These are phyloP conservation scores for Odontamblyopus lacepedii DNA, from an alignment of 2,797 vertebrate genomes.

Conservation along the genomic window DNA sequence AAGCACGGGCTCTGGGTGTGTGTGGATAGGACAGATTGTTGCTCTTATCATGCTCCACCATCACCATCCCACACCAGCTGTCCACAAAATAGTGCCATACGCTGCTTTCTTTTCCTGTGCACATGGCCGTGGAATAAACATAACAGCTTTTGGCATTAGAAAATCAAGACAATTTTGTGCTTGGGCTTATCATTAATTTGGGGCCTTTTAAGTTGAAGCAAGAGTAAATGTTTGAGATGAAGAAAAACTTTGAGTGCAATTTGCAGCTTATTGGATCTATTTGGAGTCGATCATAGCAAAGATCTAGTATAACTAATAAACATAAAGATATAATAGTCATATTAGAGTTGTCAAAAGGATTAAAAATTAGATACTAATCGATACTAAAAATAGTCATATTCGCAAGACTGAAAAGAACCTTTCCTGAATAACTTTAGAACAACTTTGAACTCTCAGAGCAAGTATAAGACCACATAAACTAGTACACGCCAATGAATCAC, in stretches of 20 bases:
- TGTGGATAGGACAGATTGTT: conserved; percentile 46
- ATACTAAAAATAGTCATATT: no score
- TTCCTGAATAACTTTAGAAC: no score
- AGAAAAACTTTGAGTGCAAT: not conserved
- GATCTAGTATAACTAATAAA: not conserved
- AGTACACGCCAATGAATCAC: no score
- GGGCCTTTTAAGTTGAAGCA: not conserved
- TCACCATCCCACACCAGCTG: conserved; percentile 51
- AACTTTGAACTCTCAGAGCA: no score
- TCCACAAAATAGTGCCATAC: conserved; percentile 28
- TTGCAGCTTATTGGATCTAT: not conserved
- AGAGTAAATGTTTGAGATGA: not conserved
- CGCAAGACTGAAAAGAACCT: no score
- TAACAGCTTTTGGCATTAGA: not conserved
- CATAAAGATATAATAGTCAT: not conserved
- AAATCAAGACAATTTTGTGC: not conserved
- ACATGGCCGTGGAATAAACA: conserved; percentile 1
- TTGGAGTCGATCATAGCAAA: not conserved
- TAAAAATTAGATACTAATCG: no score
- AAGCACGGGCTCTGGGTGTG: conserved; percentile 32
- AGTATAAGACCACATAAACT: no score
- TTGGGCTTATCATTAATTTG: not conserved
- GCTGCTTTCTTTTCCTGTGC: conserved; percentile 6
- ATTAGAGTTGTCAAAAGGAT: no score
- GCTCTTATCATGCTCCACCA: conserved; percentile 36